Percentiles rank a stretch among this genome's conserved stretches.
These are phyloP conservation scores for Epinotia brunnichana DNA, from an alignment of 2,888 invertebrate species.

Conservation along the genomic window DNA sequence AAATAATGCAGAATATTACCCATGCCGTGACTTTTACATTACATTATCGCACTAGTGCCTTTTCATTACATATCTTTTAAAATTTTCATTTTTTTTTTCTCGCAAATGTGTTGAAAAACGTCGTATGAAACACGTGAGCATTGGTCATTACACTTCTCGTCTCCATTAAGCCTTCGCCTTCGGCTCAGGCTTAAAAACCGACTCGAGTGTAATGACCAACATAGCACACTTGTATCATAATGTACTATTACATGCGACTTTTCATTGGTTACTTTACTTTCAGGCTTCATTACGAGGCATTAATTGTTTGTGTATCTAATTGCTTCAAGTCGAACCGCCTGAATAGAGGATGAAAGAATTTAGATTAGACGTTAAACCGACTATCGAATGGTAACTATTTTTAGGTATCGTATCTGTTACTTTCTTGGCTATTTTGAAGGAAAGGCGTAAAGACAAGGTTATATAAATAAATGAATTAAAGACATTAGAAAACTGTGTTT, in stretches of 20 bases:
- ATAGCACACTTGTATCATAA: no score
- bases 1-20: no score
- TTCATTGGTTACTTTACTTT: neutral
- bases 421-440: conserved; percentile 2
- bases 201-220: no score
- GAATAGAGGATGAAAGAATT: conserved; percentile 45
- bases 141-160: no score
- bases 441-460: conserved; percentile 18
- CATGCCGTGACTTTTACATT: no score
- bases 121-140: no score
- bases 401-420: conserved; percentile 7
- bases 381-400: conserved; percentile 25
- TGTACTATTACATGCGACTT: conserved; percentile 22
- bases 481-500: conserved; percentile 3
- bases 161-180: no score
- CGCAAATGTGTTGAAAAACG: no score
- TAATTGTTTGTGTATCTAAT: conserved; percentile 53
- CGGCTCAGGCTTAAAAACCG: no score
- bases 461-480: conserved; percentile 12
- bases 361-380: conserved; percentile 12
- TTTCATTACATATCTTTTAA: no score
- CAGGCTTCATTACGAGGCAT: conserved; percentile 51
- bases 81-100: no score
- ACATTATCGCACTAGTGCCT: no score
- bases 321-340: conserved; percentile 50